Evolutionary conservation across 2,113 vertebrate species (phyloP).

Genomic region (Ancistrus triradiatus): DNA sequence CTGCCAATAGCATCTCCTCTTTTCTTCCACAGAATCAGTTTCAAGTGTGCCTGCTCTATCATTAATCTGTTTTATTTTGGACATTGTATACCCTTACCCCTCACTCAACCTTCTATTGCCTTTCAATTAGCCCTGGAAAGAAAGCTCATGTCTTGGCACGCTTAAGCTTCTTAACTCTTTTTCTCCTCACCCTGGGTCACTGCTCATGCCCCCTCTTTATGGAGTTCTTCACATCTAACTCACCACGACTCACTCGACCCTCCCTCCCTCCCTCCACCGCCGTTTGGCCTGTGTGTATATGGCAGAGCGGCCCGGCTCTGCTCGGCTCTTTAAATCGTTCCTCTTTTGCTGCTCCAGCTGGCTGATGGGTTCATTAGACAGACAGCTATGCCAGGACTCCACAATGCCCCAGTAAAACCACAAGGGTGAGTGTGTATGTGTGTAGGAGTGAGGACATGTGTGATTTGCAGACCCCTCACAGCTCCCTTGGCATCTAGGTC

Average conservation of each 20-base stretch:
- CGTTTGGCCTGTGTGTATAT: conserved; percentile 34
- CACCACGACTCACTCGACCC: neutral
- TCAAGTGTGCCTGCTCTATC: conserved; percentile 3
- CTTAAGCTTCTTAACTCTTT: conserved; percentile 9
- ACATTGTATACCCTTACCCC: neutral
- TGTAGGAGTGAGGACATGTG: conserved; percentile 51
- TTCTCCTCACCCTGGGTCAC: conserved; percentile 12
- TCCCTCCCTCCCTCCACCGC: conserved; percentile 20
- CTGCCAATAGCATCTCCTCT: conserved; percentile 3
- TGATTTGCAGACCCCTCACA: conserved; percentile 54
- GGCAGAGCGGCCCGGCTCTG: conserved; percentile 12
- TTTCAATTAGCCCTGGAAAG: conserved; percentile 10
- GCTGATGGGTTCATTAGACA: conserved; percentile 74
- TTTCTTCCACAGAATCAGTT: neutral
- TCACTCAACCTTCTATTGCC: neutral
- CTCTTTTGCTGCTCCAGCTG: conserved; percentile 67
- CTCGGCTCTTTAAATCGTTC: conserved; percentile 41
- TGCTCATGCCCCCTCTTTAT: conserved; percentile 6
- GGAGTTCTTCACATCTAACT: conserved; percentile 32
- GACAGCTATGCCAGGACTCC: conserved; percentile 65
- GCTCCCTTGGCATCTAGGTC: conserved; percentile 36
- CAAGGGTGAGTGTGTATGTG: conserved; percentile 54
- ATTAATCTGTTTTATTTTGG: conserved; percentile 6
- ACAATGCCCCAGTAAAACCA: conserved; percentile 50
- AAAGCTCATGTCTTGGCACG: neutral